Conservation (phyloP, 2,797 vertebrate species). For the Anas bahamensis region DNA sequence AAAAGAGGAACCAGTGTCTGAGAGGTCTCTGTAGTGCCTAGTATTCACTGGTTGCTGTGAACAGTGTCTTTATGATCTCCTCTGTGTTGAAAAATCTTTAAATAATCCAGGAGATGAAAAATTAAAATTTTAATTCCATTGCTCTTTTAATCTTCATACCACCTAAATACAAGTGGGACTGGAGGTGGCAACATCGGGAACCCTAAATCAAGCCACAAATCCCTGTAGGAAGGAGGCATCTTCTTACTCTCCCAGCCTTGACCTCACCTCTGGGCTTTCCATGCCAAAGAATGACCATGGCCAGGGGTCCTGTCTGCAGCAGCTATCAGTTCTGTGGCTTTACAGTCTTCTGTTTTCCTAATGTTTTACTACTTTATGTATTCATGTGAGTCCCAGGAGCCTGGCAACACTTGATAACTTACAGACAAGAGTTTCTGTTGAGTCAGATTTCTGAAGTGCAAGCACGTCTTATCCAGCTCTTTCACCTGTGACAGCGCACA, state of each 20-base stretch:
- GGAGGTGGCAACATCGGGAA: background rate
- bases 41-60: background rate
- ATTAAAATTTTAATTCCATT: background rate
- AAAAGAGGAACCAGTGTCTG: background rate
- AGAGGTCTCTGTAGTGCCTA: background rate
- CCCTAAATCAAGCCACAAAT: background rate
- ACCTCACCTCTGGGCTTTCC: background rate
- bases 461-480: background rate
- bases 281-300: background rate
- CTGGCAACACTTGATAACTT: background rate
- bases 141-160: background rate
- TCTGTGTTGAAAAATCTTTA: background rate
- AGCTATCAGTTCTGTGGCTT: background rate
- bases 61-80: background rate
- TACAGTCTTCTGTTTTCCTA: background rate
- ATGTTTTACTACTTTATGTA: background rate
- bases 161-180: background rate
- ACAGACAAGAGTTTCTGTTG: background rate
- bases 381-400: rapidly evolving
- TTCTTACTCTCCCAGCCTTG: background rate
- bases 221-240: background rate
- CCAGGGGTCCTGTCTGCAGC: background rate
- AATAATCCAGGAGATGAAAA: background rate
- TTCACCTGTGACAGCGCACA: background rate
- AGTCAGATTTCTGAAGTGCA: background rate